phyloP scores from a whole-genome alignment of 2,113 vertebrate species.

The Dasyurus viverrinus region DNA sequence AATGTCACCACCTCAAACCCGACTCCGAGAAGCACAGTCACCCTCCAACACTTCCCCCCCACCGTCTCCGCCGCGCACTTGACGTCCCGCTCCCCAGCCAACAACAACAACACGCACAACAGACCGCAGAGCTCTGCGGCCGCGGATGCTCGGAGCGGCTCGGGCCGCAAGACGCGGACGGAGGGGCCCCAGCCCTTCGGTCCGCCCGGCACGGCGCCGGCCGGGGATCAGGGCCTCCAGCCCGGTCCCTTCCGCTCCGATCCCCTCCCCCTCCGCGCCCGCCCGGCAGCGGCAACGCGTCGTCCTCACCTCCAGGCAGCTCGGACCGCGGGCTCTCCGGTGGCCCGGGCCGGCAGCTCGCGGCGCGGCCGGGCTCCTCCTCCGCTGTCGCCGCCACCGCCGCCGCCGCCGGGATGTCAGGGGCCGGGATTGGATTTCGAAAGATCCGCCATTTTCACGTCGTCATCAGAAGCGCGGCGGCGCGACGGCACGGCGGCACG shows the following conservation, averaged over 20 bases:
- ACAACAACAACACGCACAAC: neutral
- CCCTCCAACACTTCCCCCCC: no score
- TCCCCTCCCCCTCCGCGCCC: conserved; percentile 51
- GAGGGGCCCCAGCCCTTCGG: conserved; percentile 40
- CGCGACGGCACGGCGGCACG: conserved; percentile 40
- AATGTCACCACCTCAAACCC: neutral
- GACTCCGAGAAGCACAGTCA: neutral
- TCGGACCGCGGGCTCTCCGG: neutral
- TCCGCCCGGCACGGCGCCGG: conserved; percentile 62
- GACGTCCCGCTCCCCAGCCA: neutral
- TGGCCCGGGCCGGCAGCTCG: conserved; percentile 18
- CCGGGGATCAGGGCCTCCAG: conserved; percentile 67
- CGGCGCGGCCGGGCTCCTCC: conserved; percentile 53
- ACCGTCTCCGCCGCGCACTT: neutral
- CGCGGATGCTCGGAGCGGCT: no score
- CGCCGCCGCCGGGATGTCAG: conserved; percentile 85
- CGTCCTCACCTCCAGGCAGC: conserved; percentile 37
- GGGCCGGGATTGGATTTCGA: conserved; percentile 94
- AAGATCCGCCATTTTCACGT: conserved; percentile 98
- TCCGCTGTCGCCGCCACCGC: conserved; percentile 65
- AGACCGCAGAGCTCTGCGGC: neutral
- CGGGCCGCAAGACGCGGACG: neutral
- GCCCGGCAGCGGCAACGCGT: conserved; percentile 40
- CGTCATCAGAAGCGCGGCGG: conserved; percentile 88
- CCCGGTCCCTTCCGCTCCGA: conserved; percentile 59